These are phyloP conservation scores for Acanthurus lineatus DNA, from an alignment of 2,797 vertebrate genomes.

Conservation along the genomic window DNA sequence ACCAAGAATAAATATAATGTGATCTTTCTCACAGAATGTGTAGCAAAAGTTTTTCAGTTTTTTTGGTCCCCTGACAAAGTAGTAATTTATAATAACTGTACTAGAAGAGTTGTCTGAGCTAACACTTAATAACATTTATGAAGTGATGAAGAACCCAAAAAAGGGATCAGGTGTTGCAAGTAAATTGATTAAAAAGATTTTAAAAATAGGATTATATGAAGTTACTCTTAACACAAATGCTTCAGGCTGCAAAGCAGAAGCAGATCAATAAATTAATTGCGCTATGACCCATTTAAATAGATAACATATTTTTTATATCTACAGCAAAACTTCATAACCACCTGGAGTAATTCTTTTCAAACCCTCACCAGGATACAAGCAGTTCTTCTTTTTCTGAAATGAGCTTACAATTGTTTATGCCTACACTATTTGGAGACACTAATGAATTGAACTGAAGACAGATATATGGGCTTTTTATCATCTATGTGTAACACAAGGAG, in stretches of 20 bases:
- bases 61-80: slow-evolving; percentile 24
- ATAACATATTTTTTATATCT: slow-evolving; percentile 23
- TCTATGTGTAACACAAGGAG: not conserved
- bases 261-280: slow-evolving; percentile 47
- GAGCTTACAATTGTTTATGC: not conserved
- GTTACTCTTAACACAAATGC: slow-evolving; percentile 9
- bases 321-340: slow-evolving; percentile 28
- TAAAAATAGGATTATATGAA: not conserved
- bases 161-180: not conserved
- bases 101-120: not conserved
- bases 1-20: too few species aligned
- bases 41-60: slow-evolving; percentile 1
- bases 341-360: not conserved
- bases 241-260: slow-evolving; percentile 36
- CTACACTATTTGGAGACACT: not conserved
- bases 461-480: slow-evolving; percentile 7
- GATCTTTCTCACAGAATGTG: not conserved
- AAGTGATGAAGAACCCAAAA: slow-evolving; percentile 8
- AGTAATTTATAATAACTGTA: not conserved
- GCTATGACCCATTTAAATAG: slow-evolving; percentile 33
- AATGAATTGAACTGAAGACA: slow-evolving; percentile 22
- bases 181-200: not conserved
- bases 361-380: slow-evolving; percentile 3
- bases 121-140: slow-evolving; percentile 18
- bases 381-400: slow-evolving; percentile 7